Conservation (phyloP, 1,140 invertebrate genomes). For the Zelostemma sp. region DNA sequence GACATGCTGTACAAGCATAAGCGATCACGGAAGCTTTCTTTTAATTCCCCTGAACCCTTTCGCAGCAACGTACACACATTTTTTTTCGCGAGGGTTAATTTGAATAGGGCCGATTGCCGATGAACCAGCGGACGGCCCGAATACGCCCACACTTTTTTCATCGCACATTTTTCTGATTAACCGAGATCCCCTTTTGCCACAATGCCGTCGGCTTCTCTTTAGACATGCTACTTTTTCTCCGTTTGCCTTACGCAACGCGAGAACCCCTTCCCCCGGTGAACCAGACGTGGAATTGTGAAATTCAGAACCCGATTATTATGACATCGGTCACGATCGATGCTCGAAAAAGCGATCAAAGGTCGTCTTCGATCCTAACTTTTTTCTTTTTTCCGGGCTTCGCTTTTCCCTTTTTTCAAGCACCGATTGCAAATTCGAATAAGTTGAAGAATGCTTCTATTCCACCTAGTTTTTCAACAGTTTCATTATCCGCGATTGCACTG, state of each 20-base stretch:
- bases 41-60: slow-evolving; percentile 52
- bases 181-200: slow-evolving; percentile 26
- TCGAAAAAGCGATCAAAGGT: slow-evolving; percentile 26
- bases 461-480: slow-evolving; percentile 38
- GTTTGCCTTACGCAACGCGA: slow-evolving; percentile 40
- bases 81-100: slow-evolving; percentile 67
- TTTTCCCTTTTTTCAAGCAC: slow-evolving; percentile 34
- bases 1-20: slow-evolving; percentile 63
- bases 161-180: slow-evolving; percentile 39
- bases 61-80: slow-evolving; percentile 28
- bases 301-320: slow-evolving; percentile 49
- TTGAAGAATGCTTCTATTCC: too few species aligned
- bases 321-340: slow-evolving; percentile 47
- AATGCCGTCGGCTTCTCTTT: slow-evolving; percentile 33
- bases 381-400: slow-evolving; percentile 17
- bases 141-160: slow-evolving; percentile 60
- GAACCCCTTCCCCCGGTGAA: slow-evolving; percentile 39
- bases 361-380: slow-evolving; percentile 22
- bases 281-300: slow-evolving; percentile 34
- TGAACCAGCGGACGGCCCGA: slow-evolving; percentile 41
- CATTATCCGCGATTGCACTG: slow-evolving; percentile 56
- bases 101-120: slow-evolving; percentile 59
- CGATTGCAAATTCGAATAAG: too few species aligned
- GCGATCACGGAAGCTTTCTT: slow-evolving; percentile 52
- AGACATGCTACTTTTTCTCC: slow-evolving; percentile 43